A percentile compares a stretch with the other conserved stretches of the same genome.
These are phyloP conservation scores for Aphelenchoides besseyi DNA, from an alignment of 1,140 invertebrate species.

Conservation along the genomic window DNA sequence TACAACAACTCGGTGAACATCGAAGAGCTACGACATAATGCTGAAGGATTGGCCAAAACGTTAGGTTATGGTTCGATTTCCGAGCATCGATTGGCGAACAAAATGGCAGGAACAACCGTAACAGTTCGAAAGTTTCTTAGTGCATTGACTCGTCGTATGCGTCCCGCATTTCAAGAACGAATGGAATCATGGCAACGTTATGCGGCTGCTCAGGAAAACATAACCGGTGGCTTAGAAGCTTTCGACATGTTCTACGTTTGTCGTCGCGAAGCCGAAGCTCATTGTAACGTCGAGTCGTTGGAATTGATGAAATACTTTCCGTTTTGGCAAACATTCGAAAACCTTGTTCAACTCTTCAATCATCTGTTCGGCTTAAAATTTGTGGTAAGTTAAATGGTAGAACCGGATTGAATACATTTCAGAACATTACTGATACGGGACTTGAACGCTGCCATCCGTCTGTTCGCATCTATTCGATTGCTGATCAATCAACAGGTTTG, in stretches of 20 bases:
- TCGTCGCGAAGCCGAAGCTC: constrained; percentile 54
- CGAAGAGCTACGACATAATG: constrained; percentile 59
- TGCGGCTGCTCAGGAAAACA: constrained; percentile 47
- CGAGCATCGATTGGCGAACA: constrained; percentile 57
- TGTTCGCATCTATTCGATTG: constrained; percentile 53
- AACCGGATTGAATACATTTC: constrained; percentile 20
- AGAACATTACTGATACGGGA: constrained; percentile 48
- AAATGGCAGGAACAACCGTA: constrained; percentile 60
- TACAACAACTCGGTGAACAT: constrained; percentile 62
- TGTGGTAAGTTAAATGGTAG: constrained; percentile 29
- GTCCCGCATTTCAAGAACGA: constrained; percentile 58
- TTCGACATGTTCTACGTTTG: constrained; percentile 60
- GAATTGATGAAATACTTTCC: constrained; percentile 62
- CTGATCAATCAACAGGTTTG: constrained; percentile 38
- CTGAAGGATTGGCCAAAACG: constrained; percentile 57
- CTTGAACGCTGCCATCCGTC: constrained; percentile 56
- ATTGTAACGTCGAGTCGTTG: constrained; percentile 54
- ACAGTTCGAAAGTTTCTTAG: constrained; percentile 58
- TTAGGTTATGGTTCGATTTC: constrained; percentile 53
- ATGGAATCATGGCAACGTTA: constrained; percentile 54
- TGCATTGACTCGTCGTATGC: constrained; percentile 48
- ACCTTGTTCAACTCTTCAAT: constrained; percentile 34
- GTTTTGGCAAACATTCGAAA: constrained; percentile 60
- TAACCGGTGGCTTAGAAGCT: constrained; percentile 43
- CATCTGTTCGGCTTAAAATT: constrained; percentile 53